Evolutionary conservation across 2,888 invertebrate genomes (phyloP), one percentile per base, ranked within the genome.

Genomic region (Argyresthia goedartella): DNA sequence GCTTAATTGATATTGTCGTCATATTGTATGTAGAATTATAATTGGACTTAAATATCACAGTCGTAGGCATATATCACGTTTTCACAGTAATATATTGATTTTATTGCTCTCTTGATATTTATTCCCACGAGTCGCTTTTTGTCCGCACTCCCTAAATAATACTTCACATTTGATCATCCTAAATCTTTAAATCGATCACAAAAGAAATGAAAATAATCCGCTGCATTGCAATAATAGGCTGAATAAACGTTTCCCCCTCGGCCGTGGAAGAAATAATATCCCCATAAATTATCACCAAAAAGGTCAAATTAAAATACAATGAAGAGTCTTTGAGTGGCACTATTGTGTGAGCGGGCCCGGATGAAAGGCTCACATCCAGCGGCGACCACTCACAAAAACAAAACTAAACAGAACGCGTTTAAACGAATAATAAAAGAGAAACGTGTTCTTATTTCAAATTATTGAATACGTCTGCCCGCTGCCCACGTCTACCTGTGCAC

Each of bases 291-390:
- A 86, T 84, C 84, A 71, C 81, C 80, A 78, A 84, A 86, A 85
- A 86, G 85, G 85, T 86, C 86, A 85, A 85, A 86, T 86, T 86
- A 86, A 84, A 86, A 86, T 86, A 86, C 86, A 86, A 86, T 85
- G 85, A 85, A 77, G 71, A 79, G 79, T 86, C 85, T 86, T 85
- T 85, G 82, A 86, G 86, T 85, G 84, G 82, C 81, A 84, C 81
- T 77, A 86, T 85, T 85, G 82, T 85, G n/a, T n/a, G n/a, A n/a
- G 74, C 73, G 74, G 72, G 73, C 70, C 71, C 76, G 79, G 77
- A 82, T 84, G 80, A 84, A 85, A 84, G 81, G 72, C 76, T 81
- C 79, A 80, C 80, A 80, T 79, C 70, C 75, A 77, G 65, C 71
- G 67, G 64, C 67, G 67, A 61, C 66, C 72, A 71, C 69, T 77